These are phyloP conservation scores for Glomeris maerens DNA, from an alignment of 1,140 invertebrate genomes.

Conservation along the genomic window DNA sequence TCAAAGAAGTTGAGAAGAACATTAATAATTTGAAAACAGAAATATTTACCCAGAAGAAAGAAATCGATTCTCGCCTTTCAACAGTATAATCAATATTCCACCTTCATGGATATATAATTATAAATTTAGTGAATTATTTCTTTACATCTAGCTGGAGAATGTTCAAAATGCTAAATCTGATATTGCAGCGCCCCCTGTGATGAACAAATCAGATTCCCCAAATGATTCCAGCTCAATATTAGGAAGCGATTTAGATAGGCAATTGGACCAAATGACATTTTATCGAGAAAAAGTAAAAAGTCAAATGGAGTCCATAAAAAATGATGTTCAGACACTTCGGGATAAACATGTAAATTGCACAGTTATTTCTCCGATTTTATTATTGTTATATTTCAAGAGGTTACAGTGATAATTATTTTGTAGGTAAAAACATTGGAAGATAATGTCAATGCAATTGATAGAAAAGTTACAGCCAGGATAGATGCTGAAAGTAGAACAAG, in stretches of 20 bases:
- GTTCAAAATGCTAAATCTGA: too few species aligned
- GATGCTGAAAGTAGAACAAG: background rate
- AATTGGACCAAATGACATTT: constrained; percentile 12
- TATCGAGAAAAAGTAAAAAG: constrained; percentile 19
- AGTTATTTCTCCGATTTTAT: too few species aligned
- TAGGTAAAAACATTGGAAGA: constrained; percentile 4
- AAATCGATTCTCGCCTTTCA: constrained; percentile 2
- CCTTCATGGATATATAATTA: too few species aligned
- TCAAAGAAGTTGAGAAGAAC: constrained; percentile 6
- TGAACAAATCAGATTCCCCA: too few species aligned
- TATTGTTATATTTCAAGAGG: too few species aligned
- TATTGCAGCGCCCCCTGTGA: too few species aligned
- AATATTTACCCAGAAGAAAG: constrained; percentile 11
- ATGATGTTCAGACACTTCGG: constrained; percentile 10
- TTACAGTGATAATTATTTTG: too few species aligned
- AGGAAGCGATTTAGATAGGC: constrained; percentile 18
- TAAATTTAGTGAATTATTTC: too few species aligned
- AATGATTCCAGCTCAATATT: too few species aligned
- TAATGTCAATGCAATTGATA: background rate
- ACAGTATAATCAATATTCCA: too few species aligned
- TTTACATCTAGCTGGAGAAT: too few species aligned
- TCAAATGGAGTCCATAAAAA: constrained; percentile 18
- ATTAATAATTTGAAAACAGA: constrained; percentile 12
- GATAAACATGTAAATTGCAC: constrained; percentile 12
- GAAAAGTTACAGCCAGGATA: background rate